Evolutionary conservation across 2,113 vertebrate species (phyloP), one percentile per base, ranked within the genome.

Genomic region (Patagioenas fasciata): DNA sequence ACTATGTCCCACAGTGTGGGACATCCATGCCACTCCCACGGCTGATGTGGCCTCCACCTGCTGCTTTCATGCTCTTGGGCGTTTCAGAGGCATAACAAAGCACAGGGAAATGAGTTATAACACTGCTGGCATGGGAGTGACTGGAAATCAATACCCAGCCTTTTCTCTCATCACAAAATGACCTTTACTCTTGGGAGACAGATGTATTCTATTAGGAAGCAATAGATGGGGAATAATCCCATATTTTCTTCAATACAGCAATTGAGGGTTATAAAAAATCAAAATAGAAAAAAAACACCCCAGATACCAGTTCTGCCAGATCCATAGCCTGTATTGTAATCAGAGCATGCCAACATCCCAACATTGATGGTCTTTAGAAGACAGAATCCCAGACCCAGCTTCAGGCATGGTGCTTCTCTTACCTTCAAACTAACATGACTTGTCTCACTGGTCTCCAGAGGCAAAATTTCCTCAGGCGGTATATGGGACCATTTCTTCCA

Each of bases 401-500:
- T 74, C 75, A 56, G 47, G 47, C 29, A 58, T 10, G 4, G 4
- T 50, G 44, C 7, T 17, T 18, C 5, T 58, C 95, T 97, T 97
- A 99, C 99, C 98, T 99, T 99, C 38, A 99, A 95, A 95, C 98
- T 99, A 66, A 99, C 88, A 1, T 98, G 93, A 64, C 96, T 99
- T 61, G 96, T 98, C 75, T 99, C 99, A 56, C 97, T 98, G 80
- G 98, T 98, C 70, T 99, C 99, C 93, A 99, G 96, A 25, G 98
- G 98, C 48, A 97, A 80, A 88, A 99, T 99, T 86, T 99, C 96
- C 48, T 99, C 98, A 20, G 98, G 48, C 21, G 98, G 95, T 80
- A 99, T 99, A 95, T 99, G 99, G 38, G 98, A 98, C 99, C 99
- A 99, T 95, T 97, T 99, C 97, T 99, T 98, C 96, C 97, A 98